These are phyloP conservation scores for Sebastes nivosus DNA, from an alignment of 2,797 vertebrate genomes.

Conservation along the genomic window DNA sequence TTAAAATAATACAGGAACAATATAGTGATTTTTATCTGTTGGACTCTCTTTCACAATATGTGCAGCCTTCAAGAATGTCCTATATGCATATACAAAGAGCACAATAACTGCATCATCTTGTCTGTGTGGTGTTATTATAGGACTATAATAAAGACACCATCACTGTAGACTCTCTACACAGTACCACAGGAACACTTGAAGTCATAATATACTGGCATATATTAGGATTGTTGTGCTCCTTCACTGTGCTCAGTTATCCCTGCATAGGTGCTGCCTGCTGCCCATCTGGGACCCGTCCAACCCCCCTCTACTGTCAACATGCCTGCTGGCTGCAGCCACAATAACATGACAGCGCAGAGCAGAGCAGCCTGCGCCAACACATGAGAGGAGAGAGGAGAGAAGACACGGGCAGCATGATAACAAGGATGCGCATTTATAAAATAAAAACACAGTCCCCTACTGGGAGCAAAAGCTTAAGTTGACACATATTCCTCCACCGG, in stretches of 20 bases:
- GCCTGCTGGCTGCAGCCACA: conserved; percentile 61
- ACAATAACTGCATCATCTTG: background rate
- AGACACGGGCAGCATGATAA: background rate
- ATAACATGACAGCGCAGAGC: conserved; percentile 54
- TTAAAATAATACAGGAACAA: background rate
- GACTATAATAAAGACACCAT: background rate
- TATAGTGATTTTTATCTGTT: too few relatives aligned
- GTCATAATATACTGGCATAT: background rate
- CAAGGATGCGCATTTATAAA: background rate
- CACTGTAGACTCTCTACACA: background rate
- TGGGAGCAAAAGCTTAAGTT: conserved; percentile 1
- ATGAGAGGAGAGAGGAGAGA: background rate
- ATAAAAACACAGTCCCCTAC: background rate
- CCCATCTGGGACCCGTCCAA: conserved; percentile 33
- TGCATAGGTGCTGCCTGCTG: conserved; percentile 18
- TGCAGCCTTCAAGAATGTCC: background rate
- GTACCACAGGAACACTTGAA: background rate
- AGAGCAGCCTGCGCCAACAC: conserved; percentile 32
- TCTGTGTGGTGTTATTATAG: background rate
- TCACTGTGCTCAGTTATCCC: background rate
- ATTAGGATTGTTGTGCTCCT: background rate
- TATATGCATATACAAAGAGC: background rate
- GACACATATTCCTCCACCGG: conserved; percentile 19
- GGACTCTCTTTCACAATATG: background rate
- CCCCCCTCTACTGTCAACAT: conserved; percentile 39